These are phyloP conservation scores for Nebria brevicollis DNA, from an alignment of 2,888 invertebrate genomes.

Conservation along the genomic window DNA sequence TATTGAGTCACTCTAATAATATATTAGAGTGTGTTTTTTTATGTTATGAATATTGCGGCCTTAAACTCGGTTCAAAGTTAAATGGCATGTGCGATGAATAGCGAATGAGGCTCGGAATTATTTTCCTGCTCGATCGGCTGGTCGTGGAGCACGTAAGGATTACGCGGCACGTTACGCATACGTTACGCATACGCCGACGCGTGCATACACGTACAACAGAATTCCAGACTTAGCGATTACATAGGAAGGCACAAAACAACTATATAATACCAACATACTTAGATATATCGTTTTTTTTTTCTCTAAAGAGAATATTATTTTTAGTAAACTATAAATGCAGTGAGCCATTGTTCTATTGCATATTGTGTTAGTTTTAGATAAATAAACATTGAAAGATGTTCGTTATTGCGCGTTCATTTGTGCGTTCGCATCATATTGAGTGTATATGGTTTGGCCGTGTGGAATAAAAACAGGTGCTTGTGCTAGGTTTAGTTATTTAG, in stretches of 20 bases:
- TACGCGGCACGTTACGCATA: conserved; percentile 12
- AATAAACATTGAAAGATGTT: neutral
- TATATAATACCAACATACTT: neutral
- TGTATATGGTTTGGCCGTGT: conserved; percentile 12
- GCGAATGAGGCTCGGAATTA: conserved; percentile 7
- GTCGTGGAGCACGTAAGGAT: conserved; percentile 10
- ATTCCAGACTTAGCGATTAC: conserved; percentile 9
- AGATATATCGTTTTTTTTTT: neutral
- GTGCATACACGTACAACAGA: conserved; percentile 18
- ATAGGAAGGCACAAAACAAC: neutral
- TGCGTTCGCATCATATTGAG: neutral
- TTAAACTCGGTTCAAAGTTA: conserved; percentile 39
- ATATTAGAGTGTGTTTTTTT: too few species aligned
- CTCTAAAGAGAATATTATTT: too few species aligned
- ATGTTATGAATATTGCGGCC: conserved; percentile 32
- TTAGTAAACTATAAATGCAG: too few species aligned
- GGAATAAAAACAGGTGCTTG: conserved; percentile 28
- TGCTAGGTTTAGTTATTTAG: conserved; percentile 42
- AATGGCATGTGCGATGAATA: conserved; percentile 36
- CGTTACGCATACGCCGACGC: conserved; percentile 26
- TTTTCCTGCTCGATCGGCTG: conserved; percentile 3
- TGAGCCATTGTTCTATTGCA: neutral
- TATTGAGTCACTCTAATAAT: too few species aligned
- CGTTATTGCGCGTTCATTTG: conserved; percentile 5
- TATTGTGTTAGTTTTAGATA: neutral